Percentiles rank a stretch among this genome's conserved stretches.
Conservation (phyloP, 1,140 invertebrate genomes). For the Plodia interpunctella region DNA sequence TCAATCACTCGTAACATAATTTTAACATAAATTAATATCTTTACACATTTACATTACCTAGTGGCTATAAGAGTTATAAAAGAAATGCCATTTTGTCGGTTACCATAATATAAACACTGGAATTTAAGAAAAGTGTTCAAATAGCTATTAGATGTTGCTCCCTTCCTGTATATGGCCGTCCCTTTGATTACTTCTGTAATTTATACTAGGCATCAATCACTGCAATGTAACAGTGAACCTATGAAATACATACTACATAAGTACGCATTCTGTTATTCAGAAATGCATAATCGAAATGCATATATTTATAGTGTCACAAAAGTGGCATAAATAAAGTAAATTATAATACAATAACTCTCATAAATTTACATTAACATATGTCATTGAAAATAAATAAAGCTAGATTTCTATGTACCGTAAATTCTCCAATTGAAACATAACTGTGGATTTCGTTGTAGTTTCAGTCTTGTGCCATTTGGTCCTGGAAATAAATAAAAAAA, state of each 20-base stretch:
- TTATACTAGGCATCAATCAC: neutral
- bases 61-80: constrained; percentile 9
- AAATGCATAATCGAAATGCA: constrained; percentile 4
- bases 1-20: constrained; percentile 35
- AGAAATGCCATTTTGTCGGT: constrained; percentile 4
- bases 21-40: constrained; percentile 48
- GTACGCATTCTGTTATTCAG: neutral
- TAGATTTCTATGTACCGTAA: constrained; percentile 27
- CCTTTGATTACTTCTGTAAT: neutral
- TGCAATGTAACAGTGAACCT: neutral
- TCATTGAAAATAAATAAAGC: constrained; percentile 45
- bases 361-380: constrained; percentile 30
- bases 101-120: constrained; percentile 11
- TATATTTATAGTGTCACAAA: neutral
- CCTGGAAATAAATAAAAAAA: constrained; percentile 39
- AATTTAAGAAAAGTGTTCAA: neutral
- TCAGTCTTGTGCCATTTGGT: constrained; percentile 65
- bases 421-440: constrained; percentile 39
- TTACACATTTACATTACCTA: constrained; percentile 52
- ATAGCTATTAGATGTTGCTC: no score
- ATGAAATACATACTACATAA: neutral
- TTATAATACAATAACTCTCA: constrained; percentile 23
- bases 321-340: constrained; percentile 17
- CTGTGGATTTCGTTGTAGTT: constrained; percentile 55
- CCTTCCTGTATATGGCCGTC: neutral